Base-by-base conservation (phyloP, 2,888 invertebrate genomes). In the Tachystola acroxantha region DNA sequence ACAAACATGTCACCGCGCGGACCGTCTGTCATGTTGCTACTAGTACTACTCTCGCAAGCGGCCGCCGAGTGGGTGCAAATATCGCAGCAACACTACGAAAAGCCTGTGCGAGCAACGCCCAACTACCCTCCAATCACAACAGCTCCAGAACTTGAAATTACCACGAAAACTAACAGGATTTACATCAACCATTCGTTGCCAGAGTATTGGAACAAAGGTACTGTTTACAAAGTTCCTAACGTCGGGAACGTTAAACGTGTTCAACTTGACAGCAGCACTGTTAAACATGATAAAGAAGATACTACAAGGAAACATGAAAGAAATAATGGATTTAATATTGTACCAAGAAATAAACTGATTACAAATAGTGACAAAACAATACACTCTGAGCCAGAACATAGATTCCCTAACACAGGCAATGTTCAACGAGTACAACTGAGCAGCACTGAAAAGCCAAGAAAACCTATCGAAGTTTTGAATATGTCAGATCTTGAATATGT, bases 51-150 rank as follows among this genome's bases (percentile, higher is more conserved):
- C 38, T 40, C 52, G 12, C 53, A 48, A 37, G 63, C 51, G 10
- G 11, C 48, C 11, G 46, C 67, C 24, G 85, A 86, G 35, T 86
- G 85, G 85, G 81, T 86, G 19, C 76, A 86, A 46, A 85, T 86
- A 43, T 65, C 84, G 0, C 85, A 85, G 42, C 72, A 73, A 27
- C 63, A 73, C 42, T 75, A 77, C 46, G 60, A 57, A 24, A 74
- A 72, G 42, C 64, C 74, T 2, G 11, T 52, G 11, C 40, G 53
- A 7, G 47, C 34, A 31, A 40, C 42, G 4, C 39, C 44, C 31
- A 44, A 40, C 32, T 38, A 35, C 11, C 46, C 50, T 9, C 39
- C 38, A 9, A 41, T 40, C 22, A 27, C 41, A 19, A 0, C 14
- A 34, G 4, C 26, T 20, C 16, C 33, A 32, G 13, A 31, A 33